Base-by-base conservation (phyloP, 2,888 invertebrate genomes). In the Antheraea assamensis region DNA sequence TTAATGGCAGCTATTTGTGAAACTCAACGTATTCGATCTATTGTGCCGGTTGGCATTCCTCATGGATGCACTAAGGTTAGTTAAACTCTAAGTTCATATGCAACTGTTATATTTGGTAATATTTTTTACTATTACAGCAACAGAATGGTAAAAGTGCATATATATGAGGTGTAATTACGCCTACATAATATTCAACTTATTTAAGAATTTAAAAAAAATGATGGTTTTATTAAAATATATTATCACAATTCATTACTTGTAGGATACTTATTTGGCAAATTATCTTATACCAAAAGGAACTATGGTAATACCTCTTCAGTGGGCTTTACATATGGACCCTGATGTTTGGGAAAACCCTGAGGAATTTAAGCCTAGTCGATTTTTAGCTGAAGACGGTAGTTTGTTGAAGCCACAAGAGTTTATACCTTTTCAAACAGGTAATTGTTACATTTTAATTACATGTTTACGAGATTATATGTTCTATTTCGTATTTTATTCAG, bases 351-450 rank as follows among this genome's bases (percentile, higher is more conserved):
- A 95, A 0, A 89, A 97, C 47, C 97, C 98, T 0, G 95, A 96
- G 5, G 84, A 90, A 52, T 98, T 96, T 83, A 94, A 95, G 68
- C 98, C 98, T 0, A 92, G 94, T 27, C 93, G 98, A 72, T 98
- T 98, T 84, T 86, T 98, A 7, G 91, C 95, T 70, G 90, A 95
- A 0, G 95, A 96, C 61, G 97, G 96, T 0, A 94, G 92, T 73
- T 94, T 97, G 76, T 82, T 90, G 5, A 96, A 96, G 75, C 96
- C 96, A 0, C 96, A 96, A 70, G 95, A 96, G 74, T 98, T 98
- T 82, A 96, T 98, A 81, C 98, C 98, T 0, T 98, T 98, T 85
- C 98, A 98, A 92, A 96, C 96, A 77, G 98, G 98, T 97, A 87
- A 87, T 73, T 66, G 61, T n/a, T 21, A 30, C 42, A 52, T 74